Conservation (phyloP, 2,888 invertebrate genomes). For the Catocala sponsa region DNA sequence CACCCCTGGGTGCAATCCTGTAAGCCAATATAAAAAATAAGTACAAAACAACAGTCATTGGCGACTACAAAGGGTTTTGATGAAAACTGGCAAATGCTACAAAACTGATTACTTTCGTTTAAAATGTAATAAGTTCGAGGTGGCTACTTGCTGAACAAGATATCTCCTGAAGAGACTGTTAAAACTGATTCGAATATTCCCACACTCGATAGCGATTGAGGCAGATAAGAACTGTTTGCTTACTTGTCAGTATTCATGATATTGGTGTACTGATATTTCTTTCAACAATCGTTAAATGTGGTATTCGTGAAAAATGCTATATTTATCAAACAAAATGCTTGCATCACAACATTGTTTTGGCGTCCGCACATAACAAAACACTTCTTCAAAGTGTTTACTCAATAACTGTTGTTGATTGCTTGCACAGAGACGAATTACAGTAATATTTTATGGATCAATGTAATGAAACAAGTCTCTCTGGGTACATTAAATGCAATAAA, state of each 20-base stretch:
- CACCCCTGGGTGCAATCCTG: conserved; percentile 84
- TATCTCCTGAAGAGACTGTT: conserved; percentile 1
- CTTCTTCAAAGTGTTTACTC: conserved; percentile 41
- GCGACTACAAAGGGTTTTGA: too few relatives aligned
- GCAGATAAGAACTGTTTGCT: conserved; percentile 56
- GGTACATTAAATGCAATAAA: conserved; percentile 16
- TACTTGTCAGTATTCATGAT: conserved; percentile 50
- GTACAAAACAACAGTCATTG: not conserved
- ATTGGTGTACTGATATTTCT: conserved; percentile 1
- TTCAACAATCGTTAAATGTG: not conserved
- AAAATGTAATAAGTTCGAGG: not conserved
- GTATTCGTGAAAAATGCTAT: not conserved
- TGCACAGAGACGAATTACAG: conserved; percentile 40
- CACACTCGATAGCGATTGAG: conserved; percentile 47
- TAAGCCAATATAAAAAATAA: conserved; percentile 40
- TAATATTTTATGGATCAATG: conserved; percentile 24
- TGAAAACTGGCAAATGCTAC: too few relatives aligned
- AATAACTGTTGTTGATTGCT: conserved; percentile 29
- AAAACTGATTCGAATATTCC: conserved; percentile 50
- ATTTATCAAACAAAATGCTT: not conserved
- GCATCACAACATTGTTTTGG: conserved; percentile 5
- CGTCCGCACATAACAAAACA: conserved; percentile 42
- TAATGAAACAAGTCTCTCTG: conserved; percentile 33
- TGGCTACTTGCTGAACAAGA: conserved; percentile 1
- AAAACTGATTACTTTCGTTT: not conserved